phyloP scores from a whole-genome alignment of 2,888 invertebrate genomes.

The Callosobruchus maculatus region DNA sequence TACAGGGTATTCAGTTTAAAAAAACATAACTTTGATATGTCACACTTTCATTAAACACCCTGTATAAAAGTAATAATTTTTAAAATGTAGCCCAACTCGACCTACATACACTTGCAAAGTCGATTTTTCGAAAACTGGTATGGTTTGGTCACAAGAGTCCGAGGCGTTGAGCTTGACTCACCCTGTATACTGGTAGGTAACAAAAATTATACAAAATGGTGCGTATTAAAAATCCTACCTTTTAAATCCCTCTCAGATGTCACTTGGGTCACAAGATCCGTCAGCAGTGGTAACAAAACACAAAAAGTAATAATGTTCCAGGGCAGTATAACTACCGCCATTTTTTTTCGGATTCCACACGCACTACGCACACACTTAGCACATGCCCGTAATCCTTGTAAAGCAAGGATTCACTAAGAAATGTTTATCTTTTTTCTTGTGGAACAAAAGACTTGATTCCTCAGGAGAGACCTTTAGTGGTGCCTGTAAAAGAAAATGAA shows the following conservation, averaged over 20 bases:
- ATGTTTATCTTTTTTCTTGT: not conserved
- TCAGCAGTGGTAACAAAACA: not conserved
- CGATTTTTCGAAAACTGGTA: too few species aligned
- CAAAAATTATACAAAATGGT: too few species aligned
- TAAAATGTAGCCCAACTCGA: too few species aligned
- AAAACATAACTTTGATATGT: too few species aligned
- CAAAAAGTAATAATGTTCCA: not conserved
- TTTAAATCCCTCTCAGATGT: not conserved
- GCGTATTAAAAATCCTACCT: not conserved
- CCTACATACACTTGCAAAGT: too few species aligned
- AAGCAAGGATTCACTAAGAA: not conserved
- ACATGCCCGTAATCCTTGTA: not conserved
- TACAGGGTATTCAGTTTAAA: too few species aligned
- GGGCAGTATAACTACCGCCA: not conserved
- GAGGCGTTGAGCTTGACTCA: too few species aligned
- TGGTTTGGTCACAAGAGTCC: too few species aligned
- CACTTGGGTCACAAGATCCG: not conserved
- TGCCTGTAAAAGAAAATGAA: not conserved
- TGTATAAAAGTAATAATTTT: too few species aligned
- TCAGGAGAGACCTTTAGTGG: not conserved
- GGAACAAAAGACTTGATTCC: not conserved
- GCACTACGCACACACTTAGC: not conserved
- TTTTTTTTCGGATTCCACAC: not conserved
- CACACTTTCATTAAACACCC: too few species aligned
- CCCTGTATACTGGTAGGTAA: too few species aligned